A percentile compares a stretch with the other conserved stretches of the same genome.
Conservation (phyloP, 2,113 vertebrate species). For the Dissostichus mawsoni region DNA sequence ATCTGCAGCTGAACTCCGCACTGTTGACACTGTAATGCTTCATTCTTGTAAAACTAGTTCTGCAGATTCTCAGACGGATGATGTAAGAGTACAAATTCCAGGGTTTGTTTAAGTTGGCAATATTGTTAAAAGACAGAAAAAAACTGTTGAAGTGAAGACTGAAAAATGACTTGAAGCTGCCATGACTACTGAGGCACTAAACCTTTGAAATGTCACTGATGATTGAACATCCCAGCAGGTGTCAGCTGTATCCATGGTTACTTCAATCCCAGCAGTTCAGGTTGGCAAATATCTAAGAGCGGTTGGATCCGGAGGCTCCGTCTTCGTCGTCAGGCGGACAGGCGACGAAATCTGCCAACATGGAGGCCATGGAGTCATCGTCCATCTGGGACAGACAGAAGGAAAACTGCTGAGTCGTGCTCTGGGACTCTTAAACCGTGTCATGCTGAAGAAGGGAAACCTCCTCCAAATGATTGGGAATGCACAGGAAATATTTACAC, state of each 20-base stretch:
- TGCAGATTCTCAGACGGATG: background rate
- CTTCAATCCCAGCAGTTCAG: slow-evolving; percentile 7
- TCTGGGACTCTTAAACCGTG: background rate
- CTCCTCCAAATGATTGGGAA: too few species aligned
- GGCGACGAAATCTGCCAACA: slow-evolving; percentile 92
- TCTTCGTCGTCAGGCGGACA: slow-evolving; percentile 91
- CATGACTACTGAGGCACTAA: slow-evolving; percentile 4
- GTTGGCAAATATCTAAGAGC: slow-evolving; percentile 42
- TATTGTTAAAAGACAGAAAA: background rate
- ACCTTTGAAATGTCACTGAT: slow-evolving; percentile 3
- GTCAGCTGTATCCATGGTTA: background rate
- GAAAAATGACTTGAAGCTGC: background rate
- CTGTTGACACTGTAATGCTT: background rate
- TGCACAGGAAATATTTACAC: background rate
- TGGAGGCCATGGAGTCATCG: slow-evolving; percentile 88
- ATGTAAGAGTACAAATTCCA: background rate
- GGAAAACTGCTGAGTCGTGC: background rate
- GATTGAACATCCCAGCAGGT: slow-evolving; percentile 1
- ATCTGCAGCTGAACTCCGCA: background rate
- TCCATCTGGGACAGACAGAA: slow-evolving; percentile 69
- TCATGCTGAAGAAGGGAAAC: background rate
- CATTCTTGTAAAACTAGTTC: background rate
- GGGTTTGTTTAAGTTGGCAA: background rate
- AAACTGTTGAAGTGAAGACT: background rate
- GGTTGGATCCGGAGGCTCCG: slow-evolving; percentile 63